Percentiles rank a stretch among this genome's conserved stretches.
phyloP scores from a whole-genome alignment of 1,140 invertebrate genomes.

The Tachypleus tridentatus region DNA sequence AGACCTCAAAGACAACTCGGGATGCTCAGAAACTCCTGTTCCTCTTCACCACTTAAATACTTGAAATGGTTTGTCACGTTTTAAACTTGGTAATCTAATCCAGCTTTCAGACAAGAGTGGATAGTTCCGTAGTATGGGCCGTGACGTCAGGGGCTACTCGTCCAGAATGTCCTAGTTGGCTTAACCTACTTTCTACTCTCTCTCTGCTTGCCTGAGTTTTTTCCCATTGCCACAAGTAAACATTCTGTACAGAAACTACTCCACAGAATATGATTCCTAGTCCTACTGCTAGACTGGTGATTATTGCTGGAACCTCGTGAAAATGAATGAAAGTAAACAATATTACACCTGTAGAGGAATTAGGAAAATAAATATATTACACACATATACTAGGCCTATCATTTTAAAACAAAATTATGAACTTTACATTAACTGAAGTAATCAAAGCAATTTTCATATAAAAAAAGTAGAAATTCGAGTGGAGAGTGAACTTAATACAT shows the following conservation, averaged over 20 bases:
- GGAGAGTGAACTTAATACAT: too few species aligned
- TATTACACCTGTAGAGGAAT: slow-evolving; percentile 60
- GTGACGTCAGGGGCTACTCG: slow-evolving; percentile 1
- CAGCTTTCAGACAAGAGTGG: slow-evolving; percentile 20
- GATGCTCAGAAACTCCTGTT: too few species aligned
- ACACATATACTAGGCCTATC: too few species aligned
- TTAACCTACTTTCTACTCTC: slow-evolving; percentile 25
- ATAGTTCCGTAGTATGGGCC: slow-evolving; percentile 18
- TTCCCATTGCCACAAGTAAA: slow-evolving; percentile 81
- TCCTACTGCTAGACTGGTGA: slow-evolving; percentile 75
- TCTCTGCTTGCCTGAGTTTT: slow-evolving; percentile 27
- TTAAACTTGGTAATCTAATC: too few species aligned
- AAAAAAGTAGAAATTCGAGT: too few species aligned
- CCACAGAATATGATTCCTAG: slow-evolving; percentile 82
- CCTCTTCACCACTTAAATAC: too few species aligned
- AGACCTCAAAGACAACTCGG: too few species aligned
- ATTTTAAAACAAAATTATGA: too few species aligned
- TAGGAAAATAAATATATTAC: not conserved
- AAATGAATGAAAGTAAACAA: slow-evolving; percentile 85
- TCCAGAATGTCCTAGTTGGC: slow-evolving; percentile 16
- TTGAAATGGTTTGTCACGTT: too few species aligned
- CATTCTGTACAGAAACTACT: slow-evolving; percentile 83
- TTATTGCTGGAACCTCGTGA: slow-evolving; percentile 76
- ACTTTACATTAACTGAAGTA: too few species aligned
- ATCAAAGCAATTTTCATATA: too few species aligned